Base-by-base conservation (phyloP, 2,797 vertebrate genomes). In the Sylvia borin region DNA sequence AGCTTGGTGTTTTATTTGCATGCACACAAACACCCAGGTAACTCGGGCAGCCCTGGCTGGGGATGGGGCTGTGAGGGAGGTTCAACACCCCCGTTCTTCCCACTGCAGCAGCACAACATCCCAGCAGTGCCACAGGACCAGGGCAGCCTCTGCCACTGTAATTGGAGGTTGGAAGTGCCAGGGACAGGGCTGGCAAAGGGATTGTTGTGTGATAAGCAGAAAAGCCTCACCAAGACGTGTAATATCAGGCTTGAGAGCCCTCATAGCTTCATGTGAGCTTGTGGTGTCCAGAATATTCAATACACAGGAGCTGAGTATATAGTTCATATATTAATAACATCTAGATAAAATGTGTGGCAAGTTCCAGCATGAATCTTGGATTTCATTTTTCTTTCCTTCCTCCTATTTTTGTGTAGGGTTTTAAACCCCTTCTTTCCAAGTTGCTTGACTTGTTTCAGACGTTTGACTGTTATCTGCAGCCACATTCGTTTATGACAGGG, bases 1-100 rank as follows among this genome's bases (percentile, higher is more conserved):
- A 34, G 14, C 38, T 18, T 26, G 50, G 11, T 36, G 7, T 38
- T 71, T 42, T 9, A 18, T 68, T 68, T 64, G 38, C 29, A 3
- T 1, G 13, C 26, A 15, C 27, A 15, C 4, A 5, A 25, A 21
- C 51, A n/a, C 18, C 26, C 2, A 1, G 34, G 13, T 43, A 22
- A 8, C 10, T 8, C 27, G 2, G 68, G 60, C 45, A 73, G 70
- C 42, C 74, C 38, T 20, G 31, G 45, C 51, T 65, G 38, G 50
- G 57, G 19, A 2, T 13, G 66, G 73, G 36, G 38, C 3, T 34
- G 26, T 19, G 76, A 3, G 34, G 57, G 13, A 38, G n/a, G 6
- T 7, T 34, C 38, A 6, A 22, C 66, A 25, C 10, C 25, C 29
- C 26, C 1, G 0, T 8, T 42, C 29, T 65, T 53, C 29, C 34